Percentiles rank a stretch among this genome's conserved stretches.
phyloP scores from a whole-genome alignment of 2,113 vertebrate species.

The Microcebus ravelobensis region DNA sequence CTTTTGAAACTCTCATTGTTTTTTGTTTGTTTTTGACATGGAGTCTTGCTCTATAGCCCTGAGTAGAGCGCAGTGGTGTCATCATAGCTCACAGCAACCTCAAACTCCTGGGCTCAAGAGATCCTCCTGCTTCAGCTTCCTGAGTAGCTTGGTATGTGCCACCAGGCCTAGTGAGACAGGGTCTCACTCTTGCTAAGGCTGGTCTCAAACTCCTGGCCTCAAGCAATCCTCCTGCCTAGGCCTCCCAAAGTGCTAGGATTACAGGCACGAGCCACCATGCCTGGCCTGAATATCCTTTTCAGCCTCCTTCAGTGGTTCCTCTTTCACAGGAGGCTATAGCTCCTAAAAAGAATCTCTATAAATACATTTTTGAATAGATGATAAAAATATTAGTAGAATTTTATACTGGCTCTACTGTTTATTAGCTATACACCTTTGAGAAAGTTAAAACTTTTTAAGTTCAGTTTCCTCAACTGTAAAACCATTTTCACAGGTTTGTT shows the following conservation, averaged over 20 bases:
- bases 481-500: background rate
- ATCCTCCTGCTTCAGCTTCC: too few species aligned
- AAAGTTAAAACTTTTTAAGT: constrained; percentile 17
- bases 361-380: background rate
- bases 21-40: too few species aligned
- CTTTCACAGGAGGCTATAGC: background rate
- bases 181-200: too few species aligned
- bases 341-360: background rate
- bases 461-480: background rate
- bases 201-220: too few species aligned
- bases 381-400: background rate
- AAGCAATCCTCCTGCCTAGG: too few species aligned
- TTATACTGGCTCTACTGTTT: background rate
- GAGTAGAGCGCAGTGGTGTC: too few species aligned
- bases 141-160: too few species aligned
- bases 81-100: too few species aligned
- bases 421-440: background rate
- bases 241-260: too few species aligned
- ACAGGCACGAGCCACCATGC: accelerated
- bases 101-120: too few species aligned
- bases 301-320: background rate
- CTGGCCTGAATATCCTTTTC: background rate
- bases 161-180: too few species aligned
- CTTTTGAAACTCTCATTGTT: background rate
- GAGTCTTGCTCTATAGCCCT: too few species aligned